Conservation (phyloP, 2,113 vertebrate genomes). For the Periophthalmodon schlosseri region DNA sequence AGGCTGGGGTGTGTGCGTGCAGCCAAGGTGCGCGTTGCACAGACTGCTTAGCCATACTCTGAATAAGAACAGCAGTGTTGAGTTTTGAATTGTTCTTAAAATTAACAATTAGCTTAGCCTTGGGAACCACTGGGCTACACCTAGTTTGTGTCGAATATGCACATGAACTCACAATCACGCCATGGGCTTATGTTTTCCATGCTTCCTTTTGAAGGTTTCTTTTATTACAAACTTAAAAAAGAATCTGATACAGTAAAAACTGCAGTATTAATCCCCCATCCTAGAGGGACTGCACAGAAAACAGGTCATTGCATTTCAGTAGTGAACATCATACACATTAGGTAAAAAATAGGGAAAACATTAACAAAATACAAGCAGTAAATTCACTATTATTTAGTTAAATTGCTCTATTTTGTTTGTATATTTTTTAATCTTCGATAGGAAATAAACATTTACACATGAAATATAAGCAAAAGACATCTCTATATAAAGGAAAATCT, state of each 20-base stretch:
- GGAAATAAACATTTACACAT: conserved; percentile 76
- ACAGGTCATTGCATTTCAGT: conserved; percentile 80
- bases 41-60: conserved; percentile 20
- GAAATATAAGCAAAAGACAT: conserved; percentile 74
- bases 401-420: conserved; percentile 54
- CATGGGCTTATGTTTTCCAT: conserved; percentile 61
- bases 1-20: conserved; percentile 39
- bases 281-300: conserved; percentile 71
- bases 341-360: conserved; percentile 74
- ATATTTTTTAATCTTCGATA: conserved; percentile 67
- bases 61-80: background rate
- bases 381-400: conserved; percentile 66
- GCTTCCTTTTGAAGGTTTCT: conserved; percentile 70
- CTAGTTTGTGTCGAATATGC: background rate
- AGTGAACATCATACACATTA: conserved; percentile 73
- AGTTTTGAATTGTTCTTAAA: background rate
- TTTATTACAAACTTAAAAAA: conserved; percentile 84
- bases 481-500: conserved; percentile 60
- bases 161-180: conserved; percentile 27
- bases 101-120: too few species aligned
- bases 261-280: conserved; percentile 72
- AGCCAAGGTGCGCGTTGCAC: conserved; percentile 55
- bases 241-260: conserved; percentile 79
- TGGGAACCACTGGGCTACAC: too few species aligned
- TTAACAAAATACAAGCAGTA: conserved; percentile 72